Conservation (phyloP, 30 jellyfish, hydroid and myxozoan species). For the Nemopilema nomurai region DNA sequence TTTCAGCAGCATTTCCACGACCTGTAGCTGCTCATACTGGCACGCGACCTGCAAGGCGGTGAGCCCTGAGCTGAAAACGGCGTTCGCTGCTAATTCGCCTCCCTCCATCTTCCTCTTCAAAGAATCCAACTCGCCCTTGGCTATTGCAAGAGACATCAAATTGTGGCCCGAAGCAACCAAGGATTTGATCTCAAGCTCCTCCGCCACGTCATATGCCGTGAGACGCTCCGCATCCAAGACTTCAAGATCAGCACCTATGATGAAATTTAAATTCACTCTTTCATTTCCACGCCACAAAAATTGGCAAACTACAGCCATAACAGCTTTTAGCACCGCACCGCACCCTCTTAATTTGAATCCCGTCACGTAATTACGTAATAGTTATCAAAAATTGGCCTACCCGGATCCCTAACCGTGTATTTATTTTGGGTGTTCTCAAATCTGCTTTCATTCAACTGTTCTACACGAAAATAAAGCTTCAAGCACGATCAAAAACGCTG, state of each 20-base stretch:
- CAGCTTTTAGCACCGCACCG: too few relatives aligned
- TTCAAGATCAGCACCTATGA: slow-evolving; percentile 72
- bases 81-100: slow-evolving; percentile 27
- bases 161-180: slow-evolving; percentile 70
- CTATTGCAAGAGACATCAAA: slow-evolving; percentile 56
- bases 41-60: slow-evolving; percentile 83
- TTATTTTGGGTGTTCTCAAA: too few relatives aligned
- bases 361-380: too few relatives aligned
- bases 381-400: too few relatives aligned
- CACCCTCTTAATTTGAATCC: too few relatives aligned
- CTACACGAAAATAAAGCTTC: too few relatives aligned
- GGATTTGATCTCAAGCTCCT: slow-evolving; percentile 42
- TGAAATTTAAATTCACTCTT: too few relatives aligned
- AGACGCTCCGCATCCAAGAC: slow-evolving; percentile 62
- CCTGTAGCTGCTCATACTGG: slow-evolving; percentile 30
- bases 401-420: too few relatives aligned
- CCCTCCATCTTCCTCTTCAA: slow-evolving; percentile 9
- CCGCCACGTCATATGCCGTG: slow-evolving; percentile 71
- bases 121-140: slow-evolving; percentile 45
- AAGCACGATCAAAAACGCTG: too few relatives aligned
- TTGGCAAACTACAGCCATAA: too few relatives aligned
- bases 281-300: too few relatives aligned
- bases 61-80: slow-evolving; percentile 45
- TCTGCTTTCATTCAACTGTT: too few relatives aligned
- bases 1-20: slow-evolving; percentile 41